Base-by-base conservation (phyloP, 1,140 invertebrate genomes). In the Drosophila chauvacae region DNA sequence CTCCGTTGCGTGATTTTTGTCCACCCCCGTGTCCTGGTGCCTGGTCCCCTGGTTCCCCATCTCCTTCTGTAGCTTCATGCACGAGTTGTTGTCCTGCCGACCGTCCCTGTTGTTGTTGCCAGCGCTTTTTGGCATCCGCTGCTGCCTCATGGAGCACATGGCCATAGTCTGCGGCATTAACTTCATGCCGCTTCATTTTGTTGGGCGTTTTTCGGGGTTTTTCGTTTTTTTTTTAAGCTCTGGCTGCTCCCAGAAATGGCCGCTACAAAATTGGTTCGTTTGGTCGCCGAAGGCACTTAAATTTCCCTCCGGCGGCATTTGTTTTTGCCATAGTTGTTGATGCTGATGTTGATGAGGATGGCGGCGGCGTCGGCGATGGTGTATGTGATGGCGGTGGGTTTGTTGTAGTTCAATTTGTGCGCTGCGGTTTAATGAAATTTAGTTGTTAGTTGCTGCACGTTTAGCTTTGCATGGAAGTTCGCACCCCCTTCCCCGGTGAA, bases 361-460 rank as follows among this genome's bases (percentile, higher is more conserved):
- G 56, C 30, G 42, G 39, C 39, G 68, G 47, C 53, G 44, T 35
- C 42, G 51, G 48, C 51, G 51, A 53, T 47, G 50, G 48, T 51
- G 39, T 35, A 44, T 61, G 37, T 41, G 61, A 18, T 63, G 60
- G 23, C 62, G 50, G 50, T 74, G 72, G 58, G 64, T 71, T 69
- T 62, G 63, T 88, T 87, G 80, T 87, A 88, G 84, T 88, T 87
- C 84, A 88, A 87, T 87, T 87, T 87, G 84, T 84, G 80, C 77
- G 72, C 78, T 87, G 83, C 77, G 83, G 84, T 82, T 87, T 87
- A 88, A 87, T 87, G 84, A 87, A 88, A 87, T 87, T 87, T 84
- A 87, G 83, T 87, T 87, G 83, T 87, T 87, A 87, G 83, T 84
- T 88, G 83, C 84, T 80, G 83, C 84, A 87, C 84, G 83, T 88